Base-by-base conservation (phyloP, 2,113 vertebrate species). In the Podiceps cristatus region DNA sequence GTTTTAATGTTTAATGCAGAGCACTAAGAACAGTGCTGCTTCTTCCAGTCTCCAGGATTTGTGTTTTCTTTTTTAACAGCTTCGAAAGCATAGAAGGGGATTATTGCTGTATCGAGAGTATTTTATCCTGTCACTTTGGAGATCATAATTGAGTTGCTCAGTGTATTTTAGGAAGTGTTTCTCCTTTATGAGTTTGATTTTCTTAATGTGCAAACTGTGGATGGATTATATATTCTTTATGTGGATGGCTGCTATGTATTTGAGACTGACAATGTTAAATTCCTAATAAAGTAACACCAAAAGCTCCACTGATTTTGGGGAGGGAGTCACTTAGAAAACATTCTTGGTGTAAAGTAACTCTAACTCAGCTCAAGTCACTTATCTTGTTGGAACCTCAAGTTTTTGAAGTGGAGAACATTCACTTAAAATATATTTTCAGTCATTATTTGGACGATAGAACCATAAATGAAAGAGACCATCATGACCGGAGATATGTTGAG, bases 381-480 rank as follows among this genome's bases (percentile, higher is more conserved):
- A 52, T 88, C 97, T 98, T 98, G 86, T 98, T 96, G 96, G 96
- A 97, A 95, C 87, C 67, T 79, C 88, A 86, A 96, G 93, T 96
- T 94, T 93, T 91, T 84, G 96, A 95, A 97, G 94, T 93, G 96
- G 96, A 95, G 77, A 97, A 96, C 96, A 96, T 96, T 94, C 94
- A 95, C 91, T 98, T 97, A 93, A 93, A 95, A 97, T 98, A 94
- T 98, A 91, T 98, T 98, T 98, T 92, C 98, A 99, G 98, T 98
- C 98, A 98, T 97, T 98, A 98, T 96, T 98, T 98, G 97, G 98
- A 98, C 90, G 95, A 98, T 97, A 98, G 97, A 98, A 95, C 98
- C 93, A 97, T 98, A 97, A 98, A 98, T 97, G 98, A 98, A 95
- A 98, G 98, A 98, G 98, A 99, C 86, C 98, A 97, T 92, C 98